Evolutionary conservation across 1,140 invertebrate species (phyloP).

Genomic region (Psix sp.): DNA sequence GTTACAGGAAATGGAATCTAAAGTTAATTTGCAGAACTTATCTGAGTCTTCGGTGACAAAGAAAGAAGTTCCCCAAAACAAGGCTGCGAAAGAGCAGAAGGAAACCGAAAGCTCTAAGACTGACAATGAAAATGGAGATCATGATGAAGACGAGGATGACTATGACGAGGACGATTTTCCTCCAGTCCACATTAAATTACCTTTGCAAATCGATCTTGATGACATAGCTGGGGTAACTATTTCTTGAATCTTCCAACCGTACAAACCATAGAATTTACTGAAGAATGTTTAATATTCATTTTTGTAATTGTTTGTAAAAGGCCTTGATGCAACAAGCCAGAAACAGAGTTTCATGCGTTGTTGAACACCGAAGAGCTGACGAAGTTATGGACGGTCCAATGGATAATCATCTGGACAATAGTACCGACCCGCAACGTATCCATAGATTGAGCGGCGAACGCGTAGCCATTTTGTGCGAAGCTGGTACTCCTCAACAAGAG

Average conservation of each 20-base stretch:
- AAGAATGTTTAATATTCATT: too few species aligned
- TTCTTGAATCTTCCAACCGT: too few species aligned
- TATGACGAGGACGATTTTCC: slow-evolving; percentile 79
- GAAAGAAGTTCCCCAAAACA: slow-evolving; percentile 72
- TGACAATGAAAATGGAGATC: slow-evolving; percentile 72
- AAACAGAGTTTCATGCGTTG: slow-evolving; percentile 90
- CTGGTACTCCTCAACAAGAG: slow-evolving; percentile 82
- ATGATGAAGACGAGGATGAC: slow-evolving; percentile 79
- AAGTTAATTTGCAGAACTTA: slow-evolving; percentile 62
- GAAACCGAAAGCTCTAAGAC: slow-evolving; percentile 67
- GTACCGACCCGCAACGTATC: slow-evolving; percentile 84
- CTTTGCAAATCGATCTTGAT: slow-evolving; percentile 87
- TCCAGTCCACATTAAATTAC: slow-evolving; percentile 85
- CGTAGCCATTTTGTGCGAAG: slow-evolving; percentile 91
- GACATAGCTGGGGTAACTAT: slow-evolving; percentile 83
- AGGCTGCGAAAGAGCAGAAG: slow-evolving; percentile 66
- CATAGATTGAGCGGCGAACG: slow-evolving; percentile 88
- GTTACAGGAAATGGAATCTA: slow-evolving; percentile 62
- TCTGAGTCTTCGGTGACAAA: slow-evolving; percentile 59
- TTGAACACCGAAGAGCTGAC: slow-evolving; percentile 89
- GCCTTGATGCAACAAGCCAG: slow-evolving; percentile 70
- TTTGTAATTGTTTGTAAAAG: slow-evolving; percentile 43
- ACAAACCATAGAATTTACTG: too few species aligned
- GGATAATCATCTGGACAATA: slow-evolving; percentile 77
- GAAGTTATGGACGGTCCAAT: slow-evolving; percentile 84